Conservation (phyloP, 2,113 vertebrate species). For the Tenrec ecaudatus region DNA sequence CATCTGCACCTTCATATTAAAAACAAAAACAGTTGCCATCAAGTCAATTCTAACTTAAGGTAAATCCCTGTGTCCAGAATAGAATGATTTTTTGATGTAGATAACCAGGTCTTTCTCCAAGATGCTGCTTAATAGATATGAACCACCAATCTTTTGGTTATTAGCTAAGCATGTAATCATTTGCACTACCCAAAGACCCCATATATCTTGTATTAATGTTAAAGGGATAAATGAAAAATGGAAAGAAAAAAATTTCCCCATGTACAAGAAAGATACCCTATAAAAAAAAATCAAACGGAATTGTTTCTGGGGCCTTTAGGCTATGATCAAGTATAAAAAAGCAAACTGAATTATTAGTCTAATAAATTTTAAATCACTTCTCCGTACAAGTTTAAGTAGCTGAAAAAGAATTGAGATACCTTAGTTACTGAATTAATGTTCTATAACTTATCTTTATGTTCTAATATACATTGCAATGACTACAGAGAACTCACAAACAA, state of each 20-base stretch:
- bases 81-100: background rate
- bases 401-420: background rate
- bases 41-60: background rate
- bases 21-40: background rate
- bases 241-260: background rate
- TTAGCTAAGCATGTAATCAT: background rate
- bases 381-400: conserved; percentile 22
- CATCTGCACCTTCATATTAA: background rate
- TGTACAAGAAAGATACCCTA: background rate
- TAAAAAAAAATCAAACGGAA: background rate
- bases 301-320: no score
- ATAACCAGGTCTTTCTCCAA: background rate
- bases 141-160: background rate
- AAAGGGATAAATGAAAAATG: conserved; percentile 36
- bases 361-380: conserved; percentile 24
- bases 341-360: conserved; percentile 29
- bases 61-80: background rate
- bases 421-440: background rate
- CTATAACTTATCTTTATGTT: no score
- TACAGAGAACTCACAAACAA: no score
- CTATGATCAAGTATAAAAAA: no score
- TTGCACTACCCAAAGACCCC: background rate
- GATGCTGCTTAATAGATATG: background rate
- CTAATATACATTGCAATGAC: no score
- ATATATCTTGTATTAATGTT: background rate